Conservation (phyloP, 2,113 vertebrate genomes). For the Monarcha castaneiventris region DNA sequence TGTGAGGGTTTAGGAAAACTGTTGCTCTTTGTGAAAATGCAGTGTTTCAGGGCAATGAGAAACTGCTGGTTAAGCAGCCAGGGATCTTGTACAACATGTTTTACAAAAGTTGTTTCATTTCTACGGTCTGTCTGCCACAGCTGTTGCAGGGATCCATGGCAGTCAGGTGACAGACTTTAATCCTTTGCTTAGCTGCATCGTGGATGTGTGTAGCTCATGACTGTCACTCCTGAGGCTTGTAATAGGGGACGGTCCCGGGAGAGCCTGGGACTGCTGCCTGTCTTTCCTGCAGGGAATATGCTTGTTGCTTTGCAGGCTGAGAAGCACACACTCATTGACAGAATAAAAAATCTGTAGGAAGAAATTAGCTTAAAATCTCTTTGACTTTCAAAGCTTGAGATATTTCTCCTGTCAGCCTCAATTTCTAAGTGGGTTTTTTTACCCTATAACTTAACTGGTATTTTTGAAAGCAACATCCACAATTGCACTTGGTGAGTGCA, state of each 20-base stretch:
- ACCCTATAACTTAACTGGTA: not conserved
- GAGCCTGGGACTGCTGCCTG: not conserved
- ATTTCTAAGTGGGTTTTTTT: accelerated
- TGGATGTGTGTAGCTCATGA: not conserved
- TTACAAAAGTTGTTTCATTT: not conserved
- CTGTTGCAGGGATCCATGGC: not conserved
- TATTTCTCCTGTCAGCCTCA: not conserved
- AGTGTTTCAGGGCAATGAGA: not conserved
- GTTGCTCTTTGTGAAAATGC: not conserved
- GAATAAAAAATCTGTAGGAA: not conserved
- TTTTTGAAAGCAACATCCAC: not conserved
- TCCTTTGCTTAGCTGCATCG: not conserved
- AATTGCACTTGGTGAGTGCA: not conserved
- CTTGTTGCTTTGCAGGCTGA: not conserved
- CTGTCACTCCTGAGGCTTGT: not conserved
- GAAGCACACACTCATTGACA: not conserved
- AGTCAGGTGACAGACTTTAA: not conserved
- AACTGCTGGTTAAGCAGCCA: not conserved
- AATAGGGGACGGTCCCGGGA: not conserved
- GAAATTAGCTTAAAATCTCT: not conserved
- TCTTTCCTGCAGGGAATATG: not conserved
- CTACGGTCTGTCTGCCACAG: accelerated
- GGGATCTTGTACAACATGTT: not conserved
- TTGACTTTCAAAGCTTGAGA: not conserved
- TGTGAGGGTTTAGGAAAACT: not conserved